Evolutionary conservation across 2,797 vertebrate species (phyloP).

Genomic region (Antrozous pallidus): DNA sequence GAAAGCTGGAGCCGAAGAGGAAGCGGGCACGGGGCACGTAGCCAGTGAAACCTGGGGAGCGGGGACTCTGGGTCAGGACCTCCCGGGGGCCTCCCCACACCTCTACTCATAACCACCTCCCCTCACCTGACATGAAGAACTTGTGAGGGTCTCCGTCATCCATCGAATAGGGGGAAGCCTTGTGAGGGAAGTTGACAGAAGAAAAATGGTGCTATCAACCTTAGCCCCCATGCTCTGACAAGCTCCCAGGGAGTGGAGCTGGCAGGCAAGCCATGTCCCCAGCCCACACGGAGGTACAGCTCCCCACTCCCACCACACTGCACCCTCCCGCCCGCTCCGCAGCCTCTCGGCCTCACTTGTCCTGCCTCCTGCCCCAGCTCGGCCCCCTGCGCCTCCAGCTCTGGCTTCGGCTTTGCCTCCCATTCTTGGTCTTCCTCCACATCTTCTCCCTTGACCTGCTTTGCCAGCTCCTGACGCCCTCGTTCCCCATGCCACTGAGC

Average conservation of each 20-base stretch:
- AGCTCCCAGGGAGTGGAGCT: background rate
- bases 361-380: background rate
- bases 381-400: slow-evolving; percentile 56
- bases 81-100: background rate
- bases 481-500: slow-evolving; percentile 20
- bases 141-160: slow-evolving; percentile 85
- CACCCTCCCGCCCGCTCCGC: background rate
- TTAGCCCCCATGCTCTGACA: background rate
- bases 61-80: background rate
- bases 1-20: slow-evolving; percentile 82
- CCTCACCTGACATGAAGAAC: slow-evolving; percentile 88
- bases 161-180: slow-evolving; percentile 83
- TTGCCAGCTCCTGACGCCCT: background rate
- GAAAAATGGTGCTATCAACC: background rate
- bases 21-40: slow-evolving; percentile 83
- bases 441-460: slow-evolving; percentile 4
- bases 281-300: background rate
- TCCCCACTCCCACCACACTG: background rate
- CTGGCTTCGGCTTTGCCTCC: background rate
- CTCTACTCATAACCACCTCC: background rate
- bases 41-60: slow-evolving; percentile 82
- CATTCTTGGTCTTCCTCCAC: background rate
- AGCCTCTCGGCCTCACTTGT: background rate
- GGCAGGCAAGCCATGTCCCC: background rate
- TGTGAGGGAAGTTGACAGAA: background rate